A percentile compares a stretch with the other conserved stretches of the same genome.
phyloP scores from a whole-genome alignment of 2,888 invertebrate species.

The Apantesis nais region DNA sequence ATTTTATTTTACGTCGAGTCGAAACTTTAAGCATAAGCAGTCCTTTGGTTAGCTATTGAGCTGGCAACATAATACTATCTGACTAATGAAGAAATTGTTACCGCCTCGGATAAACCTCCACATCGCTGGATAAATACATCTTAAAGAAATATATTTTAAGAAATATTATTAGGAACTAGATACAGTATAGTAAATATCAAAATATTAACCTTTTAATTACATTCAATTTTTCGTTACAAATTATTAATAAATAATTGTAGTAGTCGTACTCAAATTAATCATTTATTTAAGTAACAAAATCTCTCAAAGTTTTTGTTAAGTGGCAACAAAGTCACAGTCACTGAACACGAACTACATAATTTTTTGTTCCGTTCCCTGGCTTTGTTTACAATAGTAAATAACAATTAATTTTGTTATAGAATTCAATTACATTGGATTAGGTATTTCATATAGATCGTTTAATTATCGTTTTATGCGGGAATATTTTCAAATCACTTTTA shows the following conservation, averaged over 20 bases:
- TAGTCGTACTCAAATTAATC: too few species aligned
- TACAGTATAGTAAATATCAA: not conserved
- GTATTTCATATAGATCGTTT: not conserved
- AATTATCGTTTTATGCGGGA: not conserved
- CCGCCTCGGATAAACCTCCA: not conserved
- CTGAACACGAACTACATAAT: conserved; percentile 31
- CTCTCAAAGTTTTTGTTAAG: conserved; percentile 35
- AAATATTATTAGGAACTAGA: not conserved
- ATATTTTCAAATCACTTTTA: not conserved
- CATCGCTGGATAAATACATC: not conserved
- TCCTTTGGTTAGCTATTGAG: not conserved
- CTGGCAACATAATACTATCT: not conserved
- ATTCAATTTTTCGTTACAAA: not conserved
- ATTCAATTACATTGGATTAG: conserved; percentile 25
- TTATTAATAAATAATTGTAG: not conserved
- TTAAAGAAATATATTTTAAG: not conserved
- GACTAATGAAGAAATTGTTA: not conserved
- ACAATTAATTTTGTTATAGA: conserved; percentile 35
- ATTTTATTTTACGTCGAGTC: conserved; percentile 8
- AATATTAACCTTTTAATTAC: not conserved
- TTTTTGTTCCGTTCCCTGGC: conserved; percentile 34
- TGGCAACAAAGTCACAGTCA: conserved; percentile 34
- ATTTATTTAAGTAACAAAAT: conserved; percentile 30
- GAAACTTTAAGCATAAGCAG: not conserved
- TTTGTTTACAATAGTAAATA: conserved; percentile 40